Base-by-base conservation (phyloP, 2,888 invertebrate genomes). In the Hofmannophila pseudospretella region DNA sequence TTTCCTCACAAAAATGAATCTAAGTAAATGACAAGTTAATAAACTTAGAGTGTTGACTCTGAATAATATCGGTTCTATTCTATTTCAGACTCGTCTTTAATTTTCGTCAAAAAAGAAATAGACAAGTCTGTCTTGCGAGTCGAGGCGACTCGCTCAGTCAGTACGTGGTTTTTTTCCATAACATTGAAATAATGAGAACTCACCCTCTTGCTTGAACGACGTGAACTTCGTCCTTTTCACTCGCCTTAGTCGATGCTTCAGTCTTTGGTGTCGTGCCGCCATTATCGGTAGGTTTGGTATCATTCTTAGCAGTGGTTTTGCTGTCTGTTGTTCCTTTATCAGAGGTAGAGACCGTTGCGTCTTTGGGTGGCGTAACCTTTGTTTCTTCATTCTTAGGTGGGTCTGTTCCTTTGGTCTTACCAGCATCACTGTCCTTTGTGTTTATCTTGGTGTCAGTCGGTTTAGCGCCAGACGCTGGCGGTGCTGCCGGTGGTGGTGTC, bases 221-320 rank as follows among this genome's bases (percentile, higher is more conserved):
- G 13, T 27, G 7, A 29, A 7, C 41, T 38, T 53, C 51, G 0
- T 69, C 58, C 8, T 46, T 39, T 40, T 46, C 54, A 11, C 63
- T 52, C 1, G 67, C 29, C 35, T 48, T 63, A 1, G 52, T 36
- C 32, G 39, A 8, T 2, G 14, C 38, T 7, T 45, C 45, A 31
- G 41, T 34, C 38, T 56, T 63, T 4, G 50, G 44, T 4, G 63
- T 46, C 0, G 49, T 37, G 2, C 41, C 36, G 4, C 40, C 44
- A 10, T 40, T 44, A 26, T 41, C 58, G 23, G 47, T 49, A 9
- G 54, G 34, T 22, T 44, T 50, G 16, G 46, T 44, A 13, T 40
- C 37, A 40, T 56, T 51, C 7, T 34, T 38, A 8, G 12, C 12
- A 31, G 42, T 41, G 29, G 13, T 20, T 26, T 13, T 28, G 22